phyloP scores from a whole-genome alignment of 2,888 invertebrate species.

The Chymomyza amoena region DNA sequence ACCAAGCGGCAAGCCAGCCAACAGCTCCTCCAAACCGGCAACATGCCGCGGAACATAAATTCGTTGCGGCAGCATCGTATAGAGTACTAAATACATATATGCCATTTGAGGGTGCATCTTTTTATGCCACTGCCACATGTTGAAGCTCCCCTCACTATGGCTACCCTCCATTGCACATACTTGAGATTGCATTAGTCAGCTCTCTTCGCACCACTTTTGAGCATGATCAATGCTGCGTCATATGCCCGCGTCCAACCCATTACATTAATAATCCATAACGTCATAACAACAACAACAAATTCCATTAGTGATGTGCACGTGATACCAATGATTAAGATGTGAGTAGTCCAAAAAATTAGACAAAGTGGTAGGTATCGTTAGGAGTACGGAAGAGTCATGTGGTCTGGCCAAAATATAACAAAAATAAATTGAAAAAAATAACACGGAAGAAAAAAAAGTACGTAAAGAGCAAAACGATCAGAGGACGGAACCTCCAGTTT shows the following conservation, averaged over 20 bases:
- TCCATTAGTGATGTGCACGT: constrained; percentile 20
- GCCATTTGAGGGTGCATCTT: background rate
- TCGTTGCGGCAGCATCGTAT: constrained; percentile 35
- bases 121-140: constrained; percentile 59
- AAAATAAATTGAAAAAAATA: too few relatives aligned
- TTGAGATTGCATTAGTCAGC: constrained; percentile 70
- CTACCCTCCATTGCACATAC: constrained; percentile 56
- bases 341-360: background rate
- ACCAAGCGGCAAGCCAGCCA: constrained; percentile 41
- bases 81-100: constrained; percentile 32
- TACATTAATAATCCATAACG: constrained; percentile 67
- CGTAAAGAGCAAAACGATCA: too few relatives aligned
- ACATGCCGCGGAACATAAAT: constrained; percentile 69
- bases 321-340: background rate
- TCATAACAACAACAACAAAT: constrained; percentile 2
- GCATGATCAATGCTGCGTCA: constrained; percentile 69
- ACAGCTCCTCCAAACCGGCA: constrained; percentile 53
- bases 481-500: too few relatives aligned
- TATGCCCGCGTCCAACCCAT: constrained; percentile 71
- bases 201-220: constrained; percentile 41
- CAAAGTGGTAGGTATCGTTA: background rate
- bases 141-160: constrained; percentile 39
- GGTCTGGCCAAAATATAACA: too few relatives aligned
- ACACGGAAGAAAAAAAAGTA: too few relatives aligned
- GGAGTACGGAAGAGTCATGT: too few relatives aligned